phyloP scores from a whole-genome alignment of 2,888 invertebrate genomes.

The Ochropacha duplaris region DNA sequence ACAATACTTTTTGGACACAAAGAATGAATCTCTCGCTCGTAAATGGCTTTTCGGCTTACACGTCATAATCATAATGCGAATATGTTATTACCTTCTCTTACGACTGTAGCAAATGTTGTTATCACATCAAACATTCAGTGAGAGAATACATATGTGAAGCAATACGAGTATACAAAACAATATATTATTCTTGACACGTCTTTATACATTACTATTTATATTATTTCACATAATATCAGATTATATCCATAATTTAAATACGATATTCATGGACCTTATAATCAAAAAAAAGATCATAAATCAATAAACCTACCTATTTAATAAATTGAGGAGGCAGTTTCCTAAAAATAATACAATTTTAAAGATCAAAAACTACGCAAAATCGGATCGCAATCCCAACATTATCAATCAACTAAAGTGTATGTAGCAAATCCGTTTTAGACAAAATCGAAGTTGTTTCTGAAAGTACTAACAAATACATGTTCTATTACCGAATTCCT shows the following conservation, averaged over 20 bases:
- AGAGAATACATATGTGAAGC: not conserved
- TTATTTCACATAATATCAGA: no score
- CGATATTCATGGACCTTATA: no score
- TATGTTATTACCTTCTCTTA: constrained; percentile 2
- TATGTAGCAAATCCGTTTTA: not conserved
- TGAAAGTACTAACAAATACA: constrained; percentile 4
- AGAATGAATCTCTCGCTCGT: not conserved
- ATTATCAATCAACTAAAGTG: not conserved
- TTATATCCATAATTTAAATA: no score
- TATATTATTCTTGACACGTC: no score
- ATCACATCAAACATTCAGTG: not conserved
- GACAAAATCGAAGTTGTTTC: not conserved
- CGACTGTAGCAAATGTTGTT: not conserved
- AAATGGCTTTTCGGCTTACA: constrained; percentile 1
- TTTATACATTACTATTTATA: no score
- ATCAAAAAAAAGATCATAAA: no score
- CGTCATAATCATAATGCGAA: constrained; percentile 7
- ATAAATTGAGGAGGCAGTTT: no score
- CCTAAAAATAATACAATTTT: no score
- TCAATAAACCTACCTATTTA: no score
- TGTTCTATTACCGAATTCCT: constrained; percentile 1
- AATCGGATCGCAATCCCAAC: not conserved
- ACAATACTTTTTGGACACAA: constrained; percentile 40
- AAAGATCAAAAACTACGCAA: no score
- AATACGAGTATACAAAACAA: no score